Evolutionary conservation across 2,888 invertebrate genomes (phyloP).

Genomic region (Cataglyphis albicans): DNA sequence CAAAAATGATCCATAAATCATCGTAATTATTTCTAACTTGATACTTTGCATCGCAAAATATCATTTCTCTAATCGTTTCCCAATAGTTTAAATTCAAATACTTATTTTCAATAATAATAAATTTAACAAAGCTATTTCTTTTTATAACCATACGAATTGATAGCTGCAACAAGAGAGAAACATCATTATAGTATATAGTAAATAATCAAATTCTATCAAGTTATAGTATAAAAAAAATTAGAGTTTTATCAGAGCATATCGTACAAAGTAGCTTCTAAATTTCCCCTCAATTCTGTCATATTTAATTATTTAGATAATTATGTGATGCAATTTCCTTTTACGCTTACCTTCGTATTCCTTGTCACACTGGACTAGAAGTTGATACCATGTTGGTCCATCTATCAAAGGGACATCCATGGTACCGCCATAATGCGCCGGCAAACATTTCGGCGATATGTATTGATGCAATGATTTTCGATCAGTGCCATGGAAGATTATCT

Average conservation of each 20-base stretch:
- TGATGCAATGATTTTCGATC: conserved; percentile 91
- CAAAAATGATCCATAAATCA: neutral
- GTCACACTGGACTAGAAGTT: conserved; percentile 91
- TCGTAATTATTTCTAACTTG: neutral
- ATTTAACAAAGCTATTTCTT: conserved; percentile 84
- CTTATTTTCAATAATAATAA: neutral
- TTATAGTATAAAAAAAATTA: neutral
- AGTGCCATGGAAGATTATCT: conserved; percentile 92
- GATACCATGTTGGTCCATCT: conserved; percentile 91
- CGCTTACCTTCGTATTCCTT: conserved; percentile 90
- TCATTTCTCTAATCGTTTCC: neutral
- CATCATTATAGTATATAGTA: neutral
- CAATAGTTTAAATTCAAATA: neutral
- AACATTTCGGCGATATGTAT: conserved; percentile 90
- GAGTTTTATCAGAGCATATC: neutral
- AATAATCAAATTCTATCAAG: neutral
- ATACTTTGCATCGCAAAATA: neutral
- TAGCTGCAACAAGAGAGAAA: conserved; percentile 87
- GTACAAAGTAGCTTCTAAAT: neutral
- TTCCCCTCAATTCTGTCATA: neutral
- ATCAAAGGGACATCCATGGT: conserved; percentile 90
- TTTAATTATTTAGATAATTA: conserved; percentile 4
- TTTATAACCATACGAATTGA: conserved; percentile 92
- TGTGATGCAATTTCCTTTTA: neutral
- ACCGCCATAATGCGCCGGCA: conserved; percentile 92